phyloP scores from a whole-genome alignment of 2,113 vertebrate species.

The Lycocorax pyrrhopterus region DNA sequence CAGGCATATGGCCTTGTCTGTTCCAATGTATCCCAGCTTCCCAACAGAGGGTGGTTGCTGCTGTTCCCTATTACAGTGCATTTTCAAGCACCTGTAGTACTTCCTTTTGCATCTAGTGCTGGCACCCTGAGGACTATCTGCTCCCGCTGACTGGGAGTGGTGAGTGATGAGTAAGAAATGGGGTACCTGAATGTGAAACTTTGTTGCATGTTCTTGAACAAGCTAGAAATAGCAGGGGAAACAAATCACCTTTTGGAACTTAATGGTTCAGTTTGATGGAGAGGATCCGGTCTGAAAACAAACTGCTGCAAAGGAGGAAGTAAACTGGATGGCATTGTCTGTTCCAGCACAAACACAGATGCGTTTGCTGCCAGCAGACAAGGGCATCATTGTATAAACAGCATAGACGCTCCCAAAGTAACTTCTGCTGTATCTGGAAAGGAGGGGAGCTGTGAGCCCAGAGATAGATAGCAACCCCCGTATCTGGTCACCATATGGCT shows the following conservation, averaged over 20 bases:
- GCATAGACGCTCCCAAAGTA: neutral
- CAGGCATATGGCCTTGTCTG: neutral
- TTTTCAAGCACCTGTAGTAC: neutral
- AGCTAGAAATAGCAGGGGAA: neutral
- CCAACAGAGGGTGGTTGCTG: neutral
- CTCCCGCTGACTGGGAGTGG: accelerated
- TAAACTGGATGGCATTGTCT: neutral
- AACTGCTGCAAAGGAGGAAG: neutral
- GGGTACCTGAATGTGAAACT: neutral
- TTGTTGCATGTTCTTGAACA: neutral
- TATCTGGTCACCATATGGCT: slow-evolving; percentile 10
- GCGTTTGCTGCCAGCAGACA: neutral
- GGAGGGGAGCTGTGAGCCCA: neutral
- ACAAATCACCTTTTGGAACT: neutral
- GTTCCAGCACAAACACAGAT: neutral
- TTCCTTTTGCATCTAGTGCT: neutral
- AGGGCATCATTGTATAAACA: neutral
- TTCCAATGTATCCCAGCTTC: neutral
- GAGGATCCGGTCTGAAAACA: neutral
- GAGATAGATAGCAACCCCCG: neutral
- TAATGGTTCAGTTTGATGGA: neutral
- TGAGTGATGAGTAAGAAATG: neutral
- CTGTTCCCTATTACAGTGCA: neutral
- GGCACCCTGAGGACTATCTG: neutral
- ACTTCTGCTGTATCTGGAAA: neutral